Evolutionary conservation across 2,888 invertebrate genomes (phyloP).

Genomic region (Meiosimyza decipiens): DNA sequence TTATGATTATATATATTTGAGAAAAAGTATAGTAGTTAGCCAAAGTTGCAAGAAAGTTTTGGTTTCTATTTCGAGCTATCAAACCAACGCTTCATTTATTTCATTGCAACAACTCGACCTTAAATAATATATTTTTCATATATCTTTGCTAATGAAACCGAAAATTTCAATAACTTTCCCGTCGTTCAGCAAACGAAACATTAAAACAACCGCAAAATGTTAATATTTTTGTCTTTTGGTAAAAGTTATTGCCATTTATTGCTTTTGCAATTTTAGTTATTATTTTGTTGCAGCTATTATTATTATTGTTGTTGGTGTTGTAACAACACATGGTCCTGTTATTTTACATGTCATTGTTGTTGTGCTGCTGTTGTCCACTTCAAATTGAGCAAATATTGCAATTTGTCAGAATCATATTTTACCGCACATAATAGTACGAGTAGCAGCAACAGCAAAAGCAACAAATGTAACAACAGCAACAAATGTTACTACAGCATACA

Average conservation of each 20-base stretch:
- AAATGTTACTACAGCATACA: constrained; percentile 10
- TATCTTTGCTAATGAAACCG: not conserved
- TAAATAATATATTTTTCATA: too few relatives aligned
- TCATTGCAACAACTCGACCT: too few relatives aligned
- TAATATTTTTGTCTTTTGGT: constrained; percentile 6
- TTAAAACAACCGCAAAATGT: not conserved
- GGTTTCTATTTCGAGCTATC: too few relatives aligned
- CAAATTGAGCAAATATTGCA: constrained; percentile 34
- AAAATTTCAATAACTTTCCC: not conserved
- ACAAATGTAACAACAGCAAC: constrained; percentile 9
- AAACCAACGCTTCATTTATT: too few relatives aligned
- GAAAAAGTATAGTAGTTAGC: not conserved
- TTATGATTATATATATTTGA: too few relatives aligned
- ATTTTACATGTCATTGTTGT: constrained; percentile 5
- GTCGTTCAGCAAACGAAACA: not conserved
- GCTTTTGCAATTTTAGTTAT: not conserved
- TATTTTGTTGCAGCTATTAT: not conserved
- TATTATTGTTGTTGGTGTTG: constrained; percentile 21
- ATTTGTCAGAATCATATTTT: constrained; percentile 35
- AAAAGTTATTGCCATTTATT: constrained; percentile 18
- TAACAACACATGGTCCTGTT: not conserved
- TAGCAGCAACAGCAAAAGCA: not conserved
- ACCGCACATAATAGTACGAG: not conserved
- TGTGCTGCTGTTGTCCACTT: constrained; percentile 28
- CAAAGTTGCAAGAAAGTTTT: not conserved